Conservation (phyloP, 2,888 invertebrate genomes). For the Hyles lineata region DNA sequence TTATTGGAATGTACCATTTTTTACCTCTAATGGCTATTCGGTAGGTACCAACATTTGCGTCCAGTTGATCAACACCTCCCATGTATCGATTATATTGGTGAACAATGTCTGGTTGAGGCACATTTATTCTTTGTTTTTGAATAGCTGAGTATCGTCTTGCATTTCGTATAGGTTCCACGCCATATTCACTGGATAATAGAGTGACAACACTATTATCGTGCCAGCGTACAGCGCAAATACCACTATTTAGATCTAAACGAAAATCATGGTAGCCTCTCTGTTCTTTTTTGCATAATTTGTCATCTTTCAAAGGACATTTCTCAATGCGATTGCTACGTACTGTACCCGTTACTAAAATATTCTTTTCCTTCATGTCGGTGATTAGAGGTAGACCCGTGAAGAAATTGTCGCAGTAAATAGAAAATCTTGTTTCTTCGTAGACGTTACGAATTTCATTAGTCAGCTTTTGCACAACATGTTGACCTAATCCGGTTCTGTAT, state of each 20-base stretch:
- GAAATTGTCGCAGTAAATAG: constrained; percentile 41
- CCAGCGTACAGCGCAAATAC: constrained; percentile 37
- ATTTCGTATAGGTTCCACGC: constrained; percentile 36
- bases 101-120: constrained; percentile 39
- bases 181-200: constrained; percentile 42
- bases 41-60: constrained; percentile 42
- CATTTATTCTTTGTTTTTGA: constrained; percentile 34
- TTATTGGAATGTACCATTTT: constrained; percentile 40
- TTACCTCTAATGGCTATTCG: constrained; percentile 44
- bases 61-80: constrained; percentile 41
- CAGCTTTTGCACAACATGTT: constrained; percentile 38
- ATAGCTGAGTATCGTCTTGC: neutral
- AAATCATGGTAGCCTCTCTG: constrained; percentile 42
- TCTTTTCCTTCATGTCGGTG: constrained; percentile 37
- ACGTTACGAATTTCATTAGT: constrained; percentile 38
- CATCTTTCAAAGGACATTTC: constrained; percentile 39
- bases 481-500: constrained; percentile 32
- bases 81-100: constrained; percentile 39
- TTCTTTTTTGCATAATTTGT: constrained; percentile 39
- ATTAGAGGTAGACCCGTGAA: constrained; percentile 41
- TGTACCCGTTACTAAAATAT: constrained; percentile 40
- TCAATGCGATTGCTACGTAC: constrained; percentile 39
- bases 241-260: constrained; percentile 38
- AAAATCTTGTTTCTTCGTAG: constrained; percentile 41
- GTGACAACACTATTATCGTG: constrained; percentile 42